Base-by-base conservation (phyloP, 2,888 invertebrate species). In the Spilarctia lutea region DNA sequence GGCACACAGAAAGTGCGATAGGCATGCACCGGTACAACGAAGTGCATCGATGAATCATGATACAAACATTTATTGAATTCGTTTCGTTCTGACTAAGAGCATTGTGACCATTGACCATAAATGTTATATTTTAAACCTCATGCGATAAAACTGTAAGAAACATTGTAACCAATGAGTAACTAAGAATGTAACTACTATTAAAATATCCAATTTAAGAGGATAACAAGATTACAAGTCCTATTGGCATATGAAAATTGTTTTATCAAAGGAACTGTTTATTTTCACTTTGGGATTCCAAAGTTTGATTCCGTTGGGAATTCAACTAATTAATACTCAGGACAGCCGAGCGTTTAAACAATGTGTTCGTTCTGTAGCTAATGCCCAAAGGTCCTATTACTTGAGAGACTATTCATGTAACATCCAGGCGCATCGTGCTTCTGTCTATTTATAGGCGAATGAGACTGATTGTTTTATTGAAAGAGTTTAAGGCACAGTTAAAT, bases 21-120 rank as follows among this genome's bases (percentile, higher is more conserved):
- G 87, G 87, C 88, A 83, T 84, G 83, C 79, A 82, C 84, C 81
- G 78, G 79, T 80, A 83, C 78, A 81, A 83, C 81, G 78, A 79
- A 82, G 77, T 86, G 87, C 88, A 82, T 75, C 83, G 89, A 84
- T 94, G 95, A 94, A 90, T 94, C 94, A 94, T 88, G 82, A 79
- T 76, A 81, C 83, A 92, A 91, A 86, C 84, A 92, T 93, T 93
- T 90, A 82, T 90, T 91, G 89, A 90, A 93, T 94, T 92, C 87
- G 82, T 89, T 91, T 89, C 91, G 83, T 90, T 88, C 90, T 94
- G 94, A 94, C 93, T 94, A 94, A 94, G 90, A 89, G 86, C 87
- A 86, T 87, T 90, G 86, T 89, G 84, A 84, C 87, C 87, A 86
- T 80, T 87, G 90, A 78, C 86, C 89, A 89, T 91, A 90, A 88